phyloP scores from a whole-genome alignment of 2,888 invertebrate species.

The Dusona sp. region DNA sequence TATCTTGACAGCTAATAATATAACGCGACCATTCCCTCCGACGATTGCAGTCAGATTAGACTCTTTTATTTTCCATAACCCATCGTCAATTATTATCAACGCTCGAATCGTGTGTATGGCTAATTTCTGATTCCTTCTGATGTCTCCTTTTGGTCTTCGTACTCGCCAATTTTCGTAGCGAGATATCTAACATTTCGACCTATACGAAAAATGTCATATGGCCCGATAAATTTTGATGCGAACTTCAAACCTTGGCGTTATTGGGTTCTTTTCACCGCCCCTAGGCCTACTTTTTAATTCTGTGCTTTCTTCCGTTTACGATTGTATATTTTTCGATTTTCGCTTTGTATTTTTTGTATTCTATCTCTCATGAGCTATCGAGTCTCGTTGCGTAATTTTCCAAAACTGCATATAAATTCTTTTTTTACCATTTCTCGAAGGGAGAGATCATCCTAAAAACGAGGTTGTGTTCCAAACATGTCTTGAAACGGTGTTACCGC shows the following conservation, averaged over 20 bases:
- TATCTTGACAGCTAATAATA: too few relatives aligned
- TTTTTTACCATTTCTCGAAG: not conserved
- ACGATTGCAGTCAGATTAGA: too few relatives aligned
- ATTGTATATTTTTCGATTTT: not conserved
- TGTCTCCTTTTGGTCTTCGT: too few relatives aligned
- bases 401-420: not conserved
- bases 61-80: too few relatives aligned
- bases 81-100: not conserved
- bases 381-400: not conserved
- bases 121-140: too few relatives aligned
- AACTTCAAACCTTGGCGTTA: conserved; percentile 13
- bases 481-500: too few relatives aligned
- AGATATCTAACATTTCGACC: too few relatives aligned
- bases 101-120: too few relatives aligned
- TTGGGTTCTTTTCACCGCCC: conserved; percentile 18
- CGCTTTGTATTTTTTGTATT: conserved; percentile 38
- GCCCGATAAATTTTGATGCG: not conserved
- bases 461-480: not conserved
- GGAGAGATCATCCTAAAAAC: not conserved
- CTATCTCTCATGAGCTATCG: not conserved
- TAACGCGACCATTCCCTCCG: too few relatives aligned
- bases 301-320: conserved; percentile 1
- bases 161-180: too few relatives aligned
- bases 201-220: too few relatives aligned
- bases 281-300: not conserved